Base-by-base conservation (phyloP, 2,888 invertebrate species). In the Epiblema foenella region DNA sequence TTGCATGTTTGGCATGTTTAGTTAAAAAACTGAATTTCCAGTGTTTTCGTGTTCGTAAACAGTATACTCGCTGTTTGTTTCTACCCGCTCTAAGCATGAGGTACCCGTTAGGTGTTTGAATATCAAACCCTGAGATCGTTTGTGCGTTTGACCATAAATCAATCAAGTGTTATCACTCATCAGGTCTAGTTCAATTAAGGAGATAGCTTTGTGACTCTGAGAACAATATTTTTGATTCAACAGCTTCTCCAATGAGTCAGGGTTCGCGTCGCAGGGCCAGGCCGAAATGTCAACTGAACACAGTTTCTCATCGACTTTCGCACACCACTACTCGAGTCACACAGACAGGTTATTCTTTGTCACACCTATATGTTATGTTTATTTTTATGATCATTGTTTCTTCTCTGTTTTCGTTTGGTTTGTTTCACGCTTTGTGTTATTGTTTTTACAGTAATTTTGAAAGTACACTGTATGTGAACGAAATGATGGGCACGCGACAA, bases 381-480 rank as follows among this genome's bases (percentile, higher is more conserved):
- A 71, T 18, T 71, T 54, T 68, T 74, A 70, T 75, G 74, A 73
- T 66, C 73, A 73, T 75, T 73, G 70, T 74, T 74, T 73, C 66
- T 75, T 71, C 71, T 73, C 64, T 68, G 68, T 75, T 68, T 75
- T 73, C 69, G 73, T 73, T 67, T 73, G 63, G 52, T 66, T 74
- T 77, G 77, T 78, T 81, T 84, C 83, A 86, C 83, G 89, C 89
- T 89, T 90, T 75, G 77, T 85, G 85, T 90, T 87, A 87, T 91
- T 91, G 89, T 93, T 89, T n/a, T 90, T 91, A 89, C 93, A 93
- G 93, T 92, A 89, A 89, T 90, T 93, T 91, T 91, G 91, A 93
- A 88, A 92, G 91, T 91, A 90, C 92, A 89, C 93, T 93, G 85
- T 87, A 86, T 91, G 87, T 93, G 88, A 91, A 87, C 82, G 93